phyloP scores from a whole-genome alignment of 2,113 vertebrate genomes.

The Catharus fuscescens region DNA sequence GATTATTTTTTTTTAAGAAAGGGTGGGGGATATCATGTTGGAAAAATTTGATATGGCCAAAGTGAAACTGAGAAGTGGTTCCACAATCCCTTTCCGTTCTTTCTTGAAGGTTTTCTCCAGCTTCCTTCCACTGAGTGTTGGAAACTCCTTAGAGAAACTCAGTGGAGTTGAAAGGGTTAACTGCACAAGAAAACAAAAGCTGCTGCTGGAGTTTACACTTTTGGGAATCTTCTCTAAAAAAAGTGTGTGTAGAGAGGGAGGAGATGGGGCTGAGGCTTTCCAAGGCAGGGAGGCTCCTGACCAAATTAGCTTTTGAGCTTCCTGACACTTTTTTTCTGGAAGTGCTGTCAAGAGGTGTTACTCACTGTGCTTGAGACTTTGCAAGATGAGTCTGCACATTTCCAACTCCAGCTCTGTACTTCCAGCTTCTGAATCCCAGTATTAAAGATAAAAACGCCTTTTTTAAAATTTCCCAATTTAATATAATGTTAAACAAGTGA shows the following conservation, averaged over 20 bases:
- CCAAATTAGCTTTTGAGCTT: background rate
- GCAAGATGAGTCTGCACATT: background rate
- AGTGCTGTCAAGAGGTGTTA: background rate
- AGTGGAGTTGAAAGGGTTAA: background rate
- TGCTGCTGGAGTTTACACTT: background rate
- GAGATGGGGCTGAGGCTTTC: background rate
- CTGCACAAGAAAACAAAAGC: background rate
- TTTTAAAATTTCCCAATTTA: background rate
- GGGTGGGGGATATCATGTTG: accelerated
- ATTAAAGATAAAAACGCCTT: background rate
- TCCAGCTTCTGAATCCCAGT: background rate
- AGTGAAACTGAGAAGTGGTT: background rate
- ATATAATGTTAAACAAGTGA: background rate
- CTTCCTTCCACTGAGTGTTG: background rate
- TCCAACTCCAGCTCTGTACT: accelerated
- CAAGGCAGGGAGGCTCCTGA: background rate
- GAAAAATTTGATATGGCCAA: background rate
- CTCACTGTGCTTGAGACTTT: background rate
- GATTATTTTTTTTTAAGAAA: background rate
- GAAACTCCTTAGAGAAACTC: background rate
- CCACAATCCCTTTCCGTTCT: background rate
- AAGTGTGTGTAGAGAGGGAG: background rate
- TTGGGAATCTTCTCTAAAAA: background rate
- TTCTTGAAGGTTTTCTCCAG: background rate
- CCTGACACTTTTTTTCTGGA: accelerated